Percentiles rank a stretch among this genome's conserved stretches.
Evolutionary conservation across 2,888 invertebrate genomes (phyloP).

Genomic region (Gisinianus flammeolus): DNA sequence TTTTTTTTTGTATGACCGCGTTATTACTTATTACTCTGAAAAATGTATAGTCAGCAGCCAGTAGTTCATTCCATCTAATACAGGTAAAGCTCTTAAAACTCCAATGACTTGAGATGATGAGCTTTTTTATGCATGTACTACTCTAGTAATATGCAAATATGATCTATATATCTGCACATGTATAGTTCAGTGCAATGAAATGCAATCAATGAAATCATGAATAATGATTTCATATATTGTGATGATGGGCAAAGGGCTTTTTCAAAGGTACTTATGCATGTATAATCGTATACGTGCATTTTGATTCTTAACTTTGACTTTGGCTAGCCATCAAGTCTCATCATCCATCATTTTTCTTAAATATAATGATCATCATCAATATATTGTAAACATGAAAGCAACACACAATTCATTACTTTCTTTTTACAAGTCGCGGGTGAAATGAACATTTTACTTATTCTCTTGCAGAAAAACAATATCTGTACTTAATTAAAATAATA

Average conservation of each 20-base stretch:
- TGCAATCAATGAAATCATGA: conserved; percentile 3
- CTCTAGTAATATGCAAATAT: neutral
- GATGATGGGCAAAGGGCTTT: neutral
- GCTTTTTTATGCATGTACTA: no score
- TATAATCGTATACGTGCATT: no score
- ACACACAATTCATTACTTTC: conserved; percentile 24
- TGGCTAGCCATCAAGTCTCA: no score
- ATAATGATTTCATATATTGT: neutral
- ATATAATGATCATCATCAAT: no score
- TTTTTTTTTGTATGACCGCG: conserved; percentile 4
- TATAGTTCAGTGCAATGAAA: neutral
- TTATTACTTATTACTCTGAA: neutral
- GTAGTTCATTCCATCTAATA: no score
- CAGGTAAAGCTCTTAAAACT: no score
- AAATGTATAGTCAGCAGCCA: no score
- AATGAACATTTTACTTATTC: conserved; percentile 18
- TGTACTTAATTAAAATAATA: conserved; percentile 27
- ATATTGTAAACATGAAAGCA: no score
- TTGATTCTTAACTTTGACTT: no score
- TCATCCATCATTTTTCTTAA: no score
- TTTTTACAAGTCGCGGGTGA: conserved; percentile 4
- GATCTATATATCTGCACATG: neutral
- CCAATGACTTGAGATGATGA: no score
- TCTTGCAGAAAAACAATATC: conserved; percentile 22
- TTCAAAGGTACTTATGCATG: neutral